Conservation (phyloP, 2,888 invertebrate genomes). For the Acrobasis suavella region DNA sequence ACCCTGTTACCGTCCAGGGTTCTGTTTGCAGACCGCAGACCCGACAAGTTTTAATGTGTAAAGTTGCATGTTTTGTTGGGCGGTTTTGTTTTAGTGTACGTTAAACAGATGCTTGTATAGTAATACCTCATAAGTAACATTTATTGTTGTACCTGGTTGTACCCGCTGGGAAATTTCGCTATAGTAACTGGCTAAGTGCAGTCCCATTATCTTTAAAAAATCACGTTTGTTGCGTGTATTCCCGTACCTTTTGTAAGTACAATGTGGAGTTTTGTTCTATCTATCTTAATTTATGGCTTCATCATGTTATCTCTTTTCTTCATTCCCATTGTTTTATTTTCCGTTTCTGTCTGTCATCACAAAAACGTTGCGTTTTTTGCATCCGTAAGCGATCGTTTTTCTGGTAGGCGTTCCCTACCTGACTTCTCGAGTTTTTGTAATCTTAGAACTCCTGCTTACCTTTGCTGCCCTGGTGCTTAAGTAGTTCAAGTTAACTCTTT, state of each 20-base stretch:
- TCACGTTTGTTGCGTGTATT: too few relatives aligned
- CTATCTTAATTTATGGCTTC: too few relatives aligned
- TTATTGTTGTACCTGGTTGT: too few relatives aligned
- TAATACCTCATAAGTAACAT: background rate
- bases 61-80: slow-evolving; percentile 19
- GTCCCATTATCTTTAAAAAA: too few relatives aligned
- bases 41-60: slow-evolving; percentile 20
- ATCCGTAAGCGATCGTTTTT: slow-evolving; percentile 29
- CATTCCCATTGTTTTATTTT: background rate
- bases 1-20: background rate
- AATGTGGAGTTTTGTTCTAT: too few relatives aligned
- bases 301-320: background rate
- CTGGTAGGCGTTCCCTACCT: slow-evolving; percentile 33
- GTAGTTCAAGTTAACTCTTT: slow-evolving; percentile 37
- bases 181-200: too few relatives aligned
- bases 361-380: background rate
- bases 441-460: slow-evolving; percentile 30
- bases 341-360: background rate
- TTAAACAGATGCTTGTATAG: background rate
- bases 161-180: too few relatives aligned
- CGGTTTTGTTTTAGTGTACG: slow-evolving; percentile 1
- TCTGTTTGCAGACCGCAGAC: background rate
- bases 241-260: too few relatives aligned
- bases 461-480: slow-evolving; percentile 60
- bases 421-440: slow-evolving; percentile 1